Evolutionary conservation across 1,140 invertebrate genomes (phyloP), one percentile per base, ranked within the genome.

Genomic region (Phocides pigmalion): DNA sequence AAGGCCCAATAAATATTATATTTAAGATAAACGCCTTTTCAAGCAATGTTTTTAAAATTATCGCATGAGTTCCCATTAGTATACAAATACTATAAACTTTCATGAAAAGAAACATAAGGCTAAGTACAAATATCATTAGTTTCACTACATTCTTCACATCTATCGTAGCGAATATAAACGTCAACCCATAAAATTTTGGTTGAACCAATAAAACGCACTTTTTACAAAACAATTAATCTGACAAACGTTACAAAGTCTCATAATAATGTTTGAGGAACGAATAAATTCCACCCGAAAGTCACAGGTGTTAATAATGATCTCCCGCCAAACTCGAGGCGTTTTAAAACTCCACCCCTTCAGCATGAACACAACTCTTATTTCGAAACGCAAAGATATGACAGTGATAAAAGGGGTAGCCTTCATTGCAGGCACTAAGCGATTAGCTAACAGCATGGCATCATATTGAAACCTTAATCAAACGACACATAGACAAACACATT

Each of bases 221-320:
- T 47, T 25, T 4, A 12, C 20, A 3, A 1, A 47, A 25, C 20
- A 41, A 35, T 41, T 41, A 41, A 41, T 16, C 6, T 4, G 4
- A 15, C 39, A 41, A 41, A 54, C 17, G 11, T 54, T 54, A 15
- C 5, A 54, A 12, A 22, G 22, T 22, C 32, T 17, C 5, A 39
- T 1, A 53, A 39, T 53, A n/a, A 39, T 39, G 17, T 53, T 22
- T 14, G 8, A 17, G 20, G 20, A 39, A 14, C 50, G 35, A 39
- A 53, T 53, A 51, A 37, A 51, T 12, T 39, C 11, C n/a, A 3
- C 50, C 58, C 59, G 25, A 39, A 22, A 67, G 62, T 19, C 70
- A 70, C 77, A 80, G 74, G 77, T 80, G 77, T 54, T 59, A 58
- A 50, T 76, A 76, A 79, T 69, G 68, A 70, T 67, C 71, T 64